These are phyloP conservation scores for Minunthozetes semirufus DNA, from an alignment of 2,888 invertebrate species.

Conservation along the genomic window DNA sequence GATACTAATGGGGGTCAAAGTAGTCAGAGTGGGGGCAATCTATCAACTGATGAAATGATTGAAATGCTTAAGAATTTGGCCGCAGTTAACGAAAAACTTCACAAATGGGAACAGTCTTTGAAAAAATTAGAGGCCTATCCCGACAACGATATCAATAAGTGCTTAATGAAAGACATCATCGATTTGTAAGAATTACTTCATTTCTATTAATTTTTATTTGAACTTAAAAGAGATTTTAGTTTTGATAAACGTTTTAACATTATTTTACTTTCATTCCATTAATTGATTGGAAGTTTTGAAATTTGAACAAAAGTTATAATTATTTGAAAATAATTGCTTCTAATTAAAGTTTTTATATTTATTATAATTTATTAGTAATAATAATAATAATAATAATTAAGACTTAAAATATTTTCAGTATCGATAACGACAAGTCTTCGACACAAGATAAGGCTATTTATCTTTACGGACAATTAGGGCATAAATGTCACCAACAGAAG, in stretches of 20 bases:
- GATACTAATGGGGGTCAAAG: neutral
- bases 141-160: slow-evolving; percentile 12
- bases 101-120: slow-evolving; percentile 34
- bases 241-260: neutral
- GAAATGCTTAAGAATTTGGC: slow-evolving; percentile 33
- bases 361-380: too few relatives aligned
- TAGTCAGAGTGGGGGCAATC: neutral
- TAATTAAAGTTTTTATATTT: too few relatives aligned
- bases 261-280: neutral
- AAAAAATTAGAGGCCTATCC: slow-evolving; percentile 18
- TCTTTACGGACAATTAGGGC: slow-evolving; percentile 32
- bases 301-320: too few relatives aligned
- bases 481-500: slow-evolving; percentile 33
- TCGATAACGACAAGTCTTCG: slow-evolving; percentile 25
- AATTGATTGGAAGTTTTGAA: too few relatives aligned
- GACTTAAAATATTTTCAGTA: neutral
- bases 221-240: too few relatives aligned
- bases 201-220: slow-evolving; percentile 1
- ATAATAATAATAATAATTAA: too few relatives aligned
- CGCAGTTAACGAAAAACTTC: slow-evolving; percentile 30
- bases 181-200: slow-evolving; percentile 26
- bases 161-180: slow-evolving; percentile 28
- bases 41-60: slow-evolving; percentile 27
- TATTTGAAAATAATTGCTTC: too few relatives aligned
- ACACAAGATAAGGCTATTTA: slow-evolving; percentile 35